These are phyloP conservation scores for Suncus etruscus DNA, from an alignment of 2,113 vertebrate species.

Conservation along the genomic window DNA sequence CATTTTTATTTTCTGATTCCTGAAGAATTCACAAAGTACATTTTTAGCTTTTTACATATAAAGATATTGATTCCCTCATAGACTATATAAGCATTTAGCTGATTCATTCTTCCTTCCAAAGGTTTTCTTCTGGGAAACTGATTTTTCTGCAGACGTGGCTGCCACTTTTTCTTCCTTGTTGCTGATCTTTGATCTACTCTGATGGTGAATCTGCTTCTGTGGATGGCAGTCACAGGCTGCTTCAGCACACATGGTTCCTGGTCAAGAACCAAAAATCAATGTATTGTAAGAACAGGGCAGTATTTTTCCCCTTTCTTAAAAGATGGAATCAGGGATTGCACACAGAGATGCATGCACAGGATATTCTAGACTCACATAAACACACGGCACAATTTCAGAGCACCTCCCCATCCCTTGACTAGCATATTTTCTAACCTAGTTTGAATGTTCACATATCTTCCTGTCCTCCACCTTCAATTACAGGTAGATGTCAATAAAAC, in stretches of 20 bases:
- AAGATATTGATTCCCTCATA: conserved; percentile 8
- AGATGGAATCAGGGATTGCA: not conserved
- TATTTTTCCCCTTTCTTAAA: conserved; percentile 28
- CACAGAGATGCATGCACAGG: not conserved
- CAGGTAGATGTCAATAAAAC: conserved; percentile 6
- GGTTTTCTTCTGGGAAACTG: conserved; percentile 8
- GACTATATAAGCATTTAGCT: not conserved
- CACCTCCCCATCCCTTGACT: not conserved
- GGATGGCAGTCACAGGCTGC: not conserved
- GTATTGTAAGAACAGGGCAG: not conserved
- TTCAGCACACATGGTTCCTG: not conserved
- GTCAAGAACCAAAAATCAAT: not conserved
- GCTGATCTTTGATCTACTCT: not conserved
- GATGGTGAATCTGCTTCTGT: not conserved
- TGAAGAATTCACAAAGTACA: not conserved
- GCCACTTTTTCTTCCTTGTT: not conserved
- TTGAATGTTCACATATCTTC: not conserved
- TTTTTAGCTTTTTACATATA: not conserved
- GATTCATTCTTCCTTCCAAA: conserved; percentile 36
- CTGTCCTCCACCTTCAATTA: not conserved
- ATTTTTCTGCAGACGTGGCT: not conserved
- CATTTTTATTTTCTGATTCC: not conserved
- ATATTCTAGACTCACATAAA: not conserved
- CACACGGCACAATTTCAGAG: not conserved
- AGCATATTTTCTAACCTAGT: not conserved